These are phyloP conservation scores for Cyclura pinguis DNA, from an alignment of 2,797 vertebrate species.

Conservation along the genomic window DNA sequence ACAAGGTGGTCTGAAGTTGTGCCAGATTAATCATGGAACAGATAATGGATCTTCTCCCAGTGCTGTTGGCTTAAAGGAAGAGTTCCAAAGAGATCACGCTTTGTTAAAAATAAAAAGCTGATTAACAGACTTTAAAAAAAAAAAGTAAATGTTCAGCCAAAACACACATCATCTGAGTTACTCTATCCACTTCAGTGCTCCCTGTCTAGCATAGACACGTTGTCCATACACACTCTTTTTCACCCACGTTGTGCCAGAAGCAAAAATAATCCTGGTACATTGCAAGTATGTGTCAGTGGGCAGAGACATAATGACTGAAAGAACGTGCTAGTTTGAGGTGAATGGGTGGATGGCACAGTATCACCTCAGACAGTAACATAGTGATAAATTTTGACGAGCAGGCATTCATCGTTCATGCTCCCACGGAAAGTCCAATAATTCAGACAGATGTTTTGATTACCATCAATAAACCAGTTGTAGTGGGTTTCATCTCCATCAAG, in stretches of 20 bases:
- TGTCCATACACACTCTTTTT: not conserved
- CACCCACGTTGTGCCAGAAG: not conserved
- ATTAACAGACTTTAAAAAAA: not conserved
- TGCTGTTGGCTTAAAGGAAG: not conserved
- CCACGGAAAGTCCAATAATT: too few species aligned
- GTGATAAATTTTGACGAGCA: too few species aligned
- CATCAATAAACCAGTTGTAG: too few species aligned
- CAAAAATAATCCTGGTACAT: not conserved
- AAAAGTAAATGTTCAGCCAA: slow-evolving; percentile 1
- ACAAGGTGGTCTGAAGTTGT: slow-evolving; percentile 4
- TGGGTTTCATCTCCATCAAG: too few species aligned
- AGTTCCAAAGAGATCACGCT: not conserved
- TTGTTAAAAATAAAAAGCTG: not conserved
- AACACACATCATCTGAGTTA: not conserved
- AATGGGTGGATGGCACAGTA: not conserved
- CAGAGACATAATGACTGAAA: not conserved
- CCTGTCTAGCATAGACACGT: not conserved
- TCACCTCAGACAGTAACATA: too few species aligned
- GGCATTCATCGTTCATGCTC: too few species aligned
- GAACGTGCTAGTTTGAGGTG: not conserved
- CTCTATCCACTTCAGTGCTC: not conserved
- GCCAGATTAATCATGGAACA: not conserved
- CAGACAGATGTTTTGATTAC: too few species aligned
- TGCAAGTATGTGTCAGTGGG: not conserved
- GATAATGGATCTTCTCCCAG: not conserved